Evolutionary conservation across 2,113 vertebrate genomes (phyloP).

Genomic region (Centropus bengalensis): DNA sequence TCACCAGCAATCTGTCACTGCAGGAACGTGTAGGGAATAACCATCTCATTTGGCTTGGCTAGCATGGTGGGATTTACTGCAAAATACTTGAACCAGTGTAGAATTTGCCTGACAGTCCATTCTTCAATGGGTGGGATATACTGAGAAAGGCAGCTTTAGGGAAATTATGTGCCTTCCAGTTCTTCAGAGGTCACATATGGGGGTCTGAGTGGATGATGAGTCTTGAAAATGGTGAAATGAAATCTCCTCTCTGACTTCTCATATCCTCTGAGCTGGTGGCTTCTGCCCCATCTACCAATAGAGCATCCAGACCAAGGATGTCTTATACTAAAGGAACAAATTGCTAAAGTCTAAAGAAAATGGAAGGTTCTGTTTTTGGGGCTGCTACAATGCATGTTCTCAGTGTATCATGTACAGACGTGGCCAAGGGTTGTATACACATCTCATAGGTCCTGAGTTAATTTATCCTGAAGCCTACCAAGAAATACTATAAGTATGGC

Average conservation of each 20-base stretch:
- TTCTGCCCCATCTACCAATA: background rate
- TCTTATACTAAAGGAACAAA: background rate
- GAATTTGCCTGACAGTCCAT: background rate
- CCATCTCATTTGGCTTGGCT: background rate
- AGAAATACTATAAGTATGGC: background rate
- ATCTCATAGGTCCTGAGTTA: background rate
- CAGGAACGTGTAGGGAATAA: background rate
- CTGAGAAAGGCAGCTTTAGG: background rate
- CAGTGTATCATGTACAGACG: background rate
- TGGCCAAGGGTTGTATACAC: background rate
- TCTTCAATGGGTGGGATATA: background rate
- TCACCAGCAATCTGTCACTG: background rate
- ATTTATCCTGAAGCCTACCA: background rate
- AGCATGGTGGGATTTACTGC: accelerated
- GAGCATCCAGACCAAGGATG: background rate
- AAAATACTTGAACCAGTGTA: background rate
- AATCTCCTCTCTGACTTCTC: background rate
- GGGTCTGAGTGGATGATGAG: background rate
- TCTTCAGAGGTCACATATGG: background rate
- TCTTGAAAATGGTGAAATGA: background rate
- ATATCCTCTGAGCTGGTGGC: background rate
- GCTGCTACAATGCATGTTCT: background rate
- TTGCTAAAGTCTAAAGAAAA: background rate
- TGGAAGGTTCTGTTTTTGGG: background rate
- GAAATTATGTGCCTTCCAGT: background rate